phyloP scores from a whole-genome alignment of 2,888 invertebrate species.

The Torymus texanus region DNA sequence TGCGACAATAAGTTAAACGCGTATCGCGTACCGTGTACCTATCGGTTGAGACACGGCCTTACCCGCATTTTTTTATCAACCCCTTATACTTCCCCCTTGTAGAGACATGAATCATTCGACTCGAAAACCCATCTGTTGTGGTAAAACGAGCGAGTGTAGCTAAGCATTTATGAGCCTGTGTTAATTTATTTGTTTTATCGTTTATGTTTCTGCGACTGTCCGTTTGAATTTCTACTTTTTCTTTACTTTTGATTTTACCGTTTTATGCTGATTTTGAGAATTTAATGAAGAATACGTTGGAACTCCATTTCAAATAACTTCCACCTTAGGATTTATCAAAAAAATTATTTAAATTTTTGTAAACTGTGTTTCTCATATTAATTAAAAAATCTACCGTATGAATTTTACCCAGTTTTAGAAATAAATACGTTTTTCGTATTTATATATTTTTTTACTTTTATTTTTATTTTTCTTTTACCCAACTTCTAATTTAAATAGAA shows the following conservation, averaged over 20 bases:
- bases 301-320: too few species aligned
- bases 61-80: conserved; percentile 48
- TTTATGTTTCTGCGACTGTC: not conserved
- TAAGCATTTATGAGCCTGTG: not conserved
- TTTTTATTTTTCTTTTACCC: too few species aligned
- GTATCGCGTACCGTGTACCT: conserved; percentile 40
- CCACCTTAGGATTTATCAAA: too few species aligned
- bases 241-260: too few species aligned
- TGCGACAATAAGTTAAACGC: conserved; percentile 45
- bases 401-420: too few species aligned
- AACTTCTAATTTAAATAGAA: not conserved
- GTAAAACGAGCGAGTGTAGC: conserved; percentile 1
- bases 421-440: too few species aligned
- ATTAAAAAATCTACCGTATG: too few species aligned
- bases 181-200: conserved; percentile 10
- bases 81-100: conserved; percentile 10
- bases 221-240: too few species aligned
- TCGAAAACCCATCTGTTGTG: conserved; percentile 23
- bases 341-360: not conserved
- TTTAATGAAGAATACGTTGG: too few species aligned
- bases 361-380: not conserved
- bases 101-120: conserved; percentile 37
- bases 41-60: conserved; percentile 50
- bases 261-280: too few species aligned
- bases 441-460: too few species aligned